Percentiles rank a stretch among this genome's conserved stretches.
phyloP scores from a whole-genome alignment of 2,797 vertebrate species.

The Thalassophryne amazonica region DNA sequence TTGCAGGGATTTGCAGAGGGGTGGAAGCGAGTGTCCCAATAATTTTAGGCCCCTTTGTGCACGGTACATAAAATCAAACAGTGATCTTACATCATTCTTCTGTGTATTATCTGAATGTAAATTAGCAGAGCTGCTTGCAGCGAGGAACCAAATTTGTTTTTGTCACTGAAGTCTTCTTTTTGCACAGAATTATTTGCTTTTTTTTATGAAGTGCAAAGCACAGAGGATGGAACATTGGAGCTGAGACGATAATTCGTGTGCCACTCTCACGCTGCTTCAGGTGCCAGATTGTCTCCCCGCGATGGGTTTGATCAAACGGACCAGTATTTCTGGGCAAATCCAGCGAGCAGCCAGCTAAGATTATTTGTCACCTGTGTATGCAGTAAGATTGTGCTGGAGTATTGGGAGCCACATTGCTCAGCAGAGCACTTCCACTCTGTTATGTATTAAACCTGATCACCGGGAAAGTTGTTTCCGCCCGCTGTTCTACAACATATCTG shows the following conservation, averaged over 20 bases:
- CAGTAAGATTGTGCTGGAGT: conserved; percentile 33
- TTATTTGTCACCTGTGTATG: conserved; percentile 54
- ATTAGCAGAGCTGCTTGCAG: not conserved
- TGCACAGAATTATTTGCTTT: conserved; percentile 16
- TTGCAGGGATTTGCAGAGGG: too few species aligned
- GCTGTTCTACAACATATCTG: conserved; percentile 48
- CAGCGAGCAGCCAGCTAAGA: conserved; percentile 37
- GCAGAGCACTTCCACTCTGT: conserved; percentile 48
- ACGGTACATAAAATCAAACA: conserved; percentile 9
- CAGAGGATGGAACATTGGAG: conserved; percentile 29
- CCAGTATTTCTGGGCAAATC: conserved; percentile 47
- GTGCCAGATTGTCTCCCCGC: conserved; percentile 34
- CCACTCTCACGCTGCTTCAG: conserved; percentile 3
- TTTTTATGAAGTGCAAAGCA: not conserved
- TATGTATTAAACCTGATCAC: conserved; percentile 53
- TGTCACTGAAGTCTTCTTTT: not conserved
- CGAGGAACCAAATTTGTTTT: not conserved
- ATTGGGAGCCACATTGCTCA: conserved; percentile 32
- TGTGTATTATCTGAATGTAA: not conserved
- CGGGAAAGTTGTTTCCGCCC: conserved; percentile 41
- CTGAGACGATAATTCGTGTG: conserved; percentile 22
- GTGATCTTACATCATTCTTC: conserved; percentile 20
- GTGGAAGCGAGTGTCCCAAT: too few species aligned
- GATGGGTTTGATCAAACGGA: conserved; percentile 45
- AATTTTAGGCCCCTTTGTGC: too few species aligned